Evolutionary conservation across 2,888 invertebrate species (phyloP).

Genomic region (Arctia plantaginis): DNA sequence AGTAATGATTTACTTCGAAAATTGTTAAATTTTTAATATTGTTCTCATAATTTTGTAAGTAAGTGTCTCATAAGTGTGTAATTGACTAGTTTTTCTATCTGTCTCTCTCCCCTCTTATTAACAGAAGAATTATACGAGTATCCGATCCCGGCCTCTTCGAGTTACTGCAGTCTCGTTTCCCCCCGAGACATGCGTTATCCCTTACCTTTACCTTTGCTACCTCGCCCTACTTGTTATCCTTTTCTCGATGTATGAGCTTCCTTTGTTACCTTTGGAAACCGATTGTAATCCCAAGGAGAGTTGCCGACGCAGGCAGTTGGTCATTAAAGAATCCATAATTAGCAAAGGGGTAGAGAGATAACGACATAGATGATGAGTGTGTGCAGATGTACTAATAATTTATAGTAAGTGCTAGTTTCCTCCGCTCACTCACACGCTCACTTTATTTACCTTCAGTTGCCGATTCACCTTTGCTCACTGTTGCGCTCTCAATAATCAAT

Average conservation of each 20-base stretch:
- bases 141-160: too few species aligned
- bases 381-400: too few species aligned
- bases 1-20: too few species aligned
- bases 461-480: not conserved
- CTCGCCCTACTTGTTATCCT: not conserved
- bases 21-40: not conserved
- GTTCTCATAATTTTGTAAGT: not conserved
- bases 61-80: too few species aligned
- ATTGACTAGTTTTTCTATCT: too few species aligned
- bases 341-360: too few species aligned
- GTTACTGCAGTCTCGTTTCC: too few species aligned
- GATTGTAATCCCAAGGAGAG: too few species aligned
- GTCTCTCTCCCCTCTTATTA: not conserved
- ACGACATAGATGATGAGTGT: too few species aligned
- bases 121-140: not conserved
- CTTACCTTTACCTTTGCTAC: too few species aligned
- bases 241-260: not conserved
- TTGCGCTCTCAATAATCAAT: slow-evolving; percentile 6
- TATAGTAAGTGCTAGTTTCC: not conserved
- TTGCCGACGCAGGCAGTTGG: not conserved
- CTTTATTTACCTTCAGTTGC: not conserved
- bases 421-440: not conserved
- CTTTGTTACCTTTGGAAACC: not conserved
- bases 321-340: too few species aligned
- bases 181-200: too few species aligned